Conservation (phyloP, 53 echinoderm and acorn worm species). For the Glandiceps talaboti region DNA sequence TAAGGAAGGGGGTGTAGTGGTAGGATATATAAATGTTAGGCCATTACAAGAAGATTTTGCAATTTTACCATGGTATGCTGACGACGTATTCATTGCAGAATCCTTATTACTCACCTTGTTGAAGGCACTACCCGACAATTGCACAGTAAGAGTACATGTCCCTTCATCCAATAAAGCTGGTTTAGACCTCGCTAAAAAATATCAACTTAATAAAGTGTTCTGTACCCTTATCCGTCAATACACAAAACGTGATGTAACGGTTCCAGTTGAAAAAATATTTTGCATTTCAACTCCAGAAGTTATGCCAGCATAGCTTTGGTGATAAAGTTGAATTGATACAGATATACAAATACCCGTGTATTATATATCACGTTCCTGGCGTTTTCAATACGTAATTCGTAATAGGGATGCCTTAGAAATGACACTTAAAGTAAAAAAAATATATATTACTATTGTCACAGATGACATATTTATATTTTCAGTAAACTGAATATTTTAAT, state of each 20-base stretch:
- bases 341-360: too few species aligned
- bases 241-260: not conserved
- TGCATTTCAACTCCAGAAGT: not conserved
- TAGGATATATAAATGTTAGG: not conserved
- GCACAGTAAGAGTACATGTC: not conserved
- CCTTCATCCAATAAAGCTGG: not conserved
- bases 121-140: not conserved
- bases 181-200: not conserved
- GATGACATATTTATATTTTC: too few species aligned
- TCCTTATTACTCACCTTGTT: not conserved
- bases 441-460: too few species aligned
- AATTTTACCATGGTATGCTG: not conserved
- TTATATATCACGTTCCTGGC: too few species aligned
- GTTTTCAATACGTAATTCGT: too few species aligned
- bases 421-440: too few species aligned
- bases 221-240: not conserved
- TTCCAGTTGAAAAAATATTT: not conserved
- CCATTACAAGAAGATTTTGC: not conserved
- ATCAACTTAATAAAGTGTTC: too few species aligned
- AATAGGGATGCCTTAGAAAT: too few species aligned
- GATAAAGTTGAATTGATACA: too few species aligned
- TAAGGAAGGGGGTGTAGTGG: not conserved
- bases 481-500: too few species aligned
- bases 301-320: not conserved
- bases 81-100: not conserved